These are phyloP conservation scores for Chaetogeoica ovagalla DNA, from an alignment of 2,888 invertebrate species.

Conservation along the genomic window DNA sequence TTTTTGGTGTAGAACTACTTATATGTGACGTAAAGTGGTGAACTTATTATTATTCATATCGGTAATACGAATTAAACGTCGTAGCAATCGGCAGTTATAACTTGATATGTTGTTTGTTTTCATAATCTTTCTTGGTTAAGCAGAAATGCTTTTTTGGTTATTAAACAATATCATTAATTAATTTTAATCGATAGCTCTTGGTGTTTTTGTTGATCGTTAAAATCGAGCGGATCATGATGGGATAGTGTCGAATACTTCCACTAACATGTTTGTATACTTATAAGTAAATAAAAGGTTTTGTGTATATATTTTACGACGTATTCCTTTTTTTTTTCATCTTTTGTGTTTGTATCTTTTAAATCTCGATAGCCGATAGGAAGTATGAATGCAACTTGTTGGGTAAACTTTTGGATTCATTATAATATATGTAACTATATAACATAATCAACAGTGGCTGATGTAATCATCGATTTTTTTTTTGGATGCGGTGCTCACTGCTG, in stretches of 20 bases:
- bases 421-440: slow-evolving; percentile 26
- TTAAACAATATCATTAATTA: not conserved
- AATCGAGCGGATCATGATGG: not conserved
- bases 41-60: not conserved
- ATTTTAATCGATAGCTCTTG: not conserved
- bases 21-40: not conserved
- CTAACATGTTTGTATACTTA: not conserved
- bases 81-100: not conserved
- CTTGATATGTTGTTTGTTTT: not conserved
- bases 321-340: not conserved
- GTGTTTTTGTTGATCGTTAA: not conserved
- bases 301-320: not conserved
- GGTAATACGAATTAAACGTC: not conserved
- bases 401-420: not conserved
- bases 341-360: not conserved
- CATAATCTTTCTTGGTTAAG: not conserved
- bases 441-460: slow-evolving; percentile 34
- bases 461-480: slow-evolving; percentile 35
- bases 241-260: not conserved
- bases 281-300: not conserved
- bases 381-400: not conserved
- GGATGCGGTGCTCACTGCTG: slow-evolving; percentile 4
- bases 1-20: not conserved
- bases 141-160: not conserved
- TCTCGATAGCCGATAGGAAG: not conserved